Conservation (phyloP, 1,140 invertebrate species). For the Anagrus nilaparvatae region DNA sequence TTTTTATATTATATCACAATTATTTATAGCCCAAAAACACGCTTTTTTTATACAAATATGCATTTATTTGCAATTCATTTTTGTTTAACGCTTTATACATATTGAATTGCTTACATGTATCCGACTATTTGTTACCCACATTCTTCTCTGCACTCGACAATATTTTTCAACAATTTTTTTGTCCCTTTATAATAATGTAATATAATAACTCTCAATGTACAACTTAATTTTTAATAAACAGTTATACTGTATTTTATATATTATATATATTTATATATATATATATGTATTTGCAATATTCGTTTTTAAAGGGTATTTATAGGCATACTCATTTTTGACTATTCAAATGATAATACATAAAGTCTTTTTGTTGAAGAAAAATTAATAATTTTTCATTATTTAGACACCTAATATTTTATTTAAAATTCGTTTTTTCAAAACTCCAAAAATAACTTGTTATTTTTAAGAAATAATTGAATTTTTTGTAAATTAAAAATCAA, state of each 20-base stretch:
- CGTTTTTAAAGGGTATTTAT: too few relatives aligned
- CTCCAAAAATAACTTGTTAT: too few relatives aligned
- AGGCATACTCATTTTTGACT: too few relatives aligned
- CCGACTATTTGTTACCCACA: slow-evolving; percentile 18
- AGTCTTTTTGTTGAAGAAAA: neutral
- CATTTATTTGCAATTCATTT: slow-evolving; percentile 18
- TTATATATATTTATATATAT: neutral
- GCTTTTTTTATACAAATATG: slow-evolving; percentile 27
- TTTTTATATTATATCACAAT: slow-evolving; percentile 31
- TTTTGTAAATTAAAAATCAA: slow-evolving; percentile 14
- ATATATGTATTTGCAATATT: slow-evolving; percentile 2
- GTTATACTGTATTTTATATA: slow-evolving; percentile 5
- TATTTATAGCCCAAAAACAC: slow-evolving; percentile 30
- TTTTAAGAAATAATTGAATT: too few relatives aligned
- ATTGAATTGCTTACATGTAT: slow-evolving; percentile 17
- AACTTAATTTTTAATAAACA: slow-evolving; percentile 17
- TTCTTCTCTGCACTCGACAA: slow-evolving; percentile 11
- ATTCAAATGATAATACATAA: slow-evolving; percentile 1
- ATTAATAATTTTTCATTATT: too few relatives aligned
- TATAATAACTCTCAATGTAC: neutral
- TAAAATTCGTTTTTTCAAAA: slow-evolving; percentile 17
- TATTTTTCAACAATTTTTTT: slow-evolving; percentile 7
- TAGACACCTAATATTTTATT: neutral
- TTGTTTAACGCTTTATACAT: slow-evolving; percentile 15
- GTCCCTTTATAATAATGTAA: neutral